Evolutionary conservation across 1,140 invertebrate species (phyloP), one percentile per base, ranked within the genome.

Genomic region (Macrosteles quadrilineatus): DNA sequence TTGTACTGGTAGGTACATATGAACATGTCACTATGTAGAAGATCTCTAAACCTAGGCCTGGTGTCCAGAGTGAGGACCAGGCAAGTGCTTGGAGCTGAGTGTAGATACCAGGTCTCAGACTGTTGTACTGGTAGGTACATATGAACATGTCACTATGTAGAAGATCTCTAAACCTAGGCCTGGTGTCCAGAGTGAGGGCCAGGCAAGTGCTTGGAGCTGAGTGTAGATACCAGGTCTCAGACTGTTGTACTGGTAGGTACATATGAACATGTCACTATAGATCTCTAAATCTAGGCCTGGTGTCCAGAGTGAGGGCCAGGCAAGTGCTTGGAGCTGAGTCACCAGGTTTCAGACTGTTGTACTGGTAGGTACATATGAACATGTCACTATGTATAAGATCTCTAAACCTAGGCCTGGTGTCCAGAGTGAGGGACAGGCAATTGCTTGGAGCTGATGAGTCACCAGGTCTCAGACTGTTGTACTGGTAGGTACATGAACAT

Each of bases 11-110:
- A n/a, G n/a, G n/a, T n/a, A n/a, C n/a, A 85, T 70, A 76, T 81
- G 17, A 78, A 78, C n/a, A 73, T 85, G 6, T 81, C 82, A 14
- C 81, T 83, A 1, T 85, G 81, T 68, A 79, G 81, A 72, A 84
- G 84, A 1, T 82, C 82, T 0, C 80, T 85, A n/a, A 85, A 81
- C 71, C 77, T 85, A 71, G 83, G 83, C 6, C 77, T 83, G 11
- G 78, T 77, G 0, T 78, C 77, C 30, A 77, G 70, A 43, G 77
- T 84, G 1, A n/a, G n/a, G n/a, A n/a, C n/a, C n/a, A n/a, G n/a
- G n/a, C n/a, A n/a, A n/a, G n/a, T n/a, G n/a, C n/a, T n/a, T n/a
- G n/a, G n/a, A n/a, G n/a, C n/a, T n/a, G n/a, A n/a, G n/a, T n/a
- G n/a, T n/a, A n/a, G n/a, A n/a, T n/a, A n/a, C n/a, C n/a, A n/a